Evolutionary conservation across 2,888 invertebrate genomes (phyloP), one percentile per base, ranked within the genome.

Genomic region (Nowickia ferox): DNA sequence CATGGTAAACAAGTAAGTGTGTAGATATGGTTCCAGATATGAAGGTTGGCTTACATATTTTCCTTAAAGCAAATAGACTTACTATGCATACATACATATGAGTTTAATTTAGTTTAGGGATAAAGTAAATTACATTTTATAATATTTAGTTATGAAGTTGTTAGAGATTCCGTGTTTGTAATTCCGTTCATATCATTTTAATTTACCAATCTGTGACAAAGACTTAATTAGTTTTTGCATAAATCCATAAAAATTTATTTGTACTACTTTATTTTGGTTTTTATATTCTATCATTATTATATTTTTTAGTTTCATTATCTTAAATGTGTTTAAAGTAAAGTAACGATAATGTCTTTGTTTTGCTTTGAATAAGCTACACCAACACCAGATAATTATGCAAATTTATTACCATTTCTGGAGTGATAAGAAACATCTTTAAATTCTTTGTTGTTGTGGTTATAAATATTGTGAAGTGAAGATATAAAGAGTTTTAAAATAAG

Each of bases 341-440:
- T 72, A 61, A 53, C 44, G 38, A 22, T 42, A 42, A 61, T 51
- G 42, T 11, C 19, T 77, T 68, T 53, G 66, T 38, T 55, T 63
- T 57, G 44, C 66, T 66, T 59, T 15, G 51, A 74, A 81, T 74
- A 77, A 81, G 77, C 74, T 84, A 84, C 79, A 48, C 65, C 66
- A 63, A 74, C 59, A 74, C 51, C 53, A 66, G 48, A 81, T 74
- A 63, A 81, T 85, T 85, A 81, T 85, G 84, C 30, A 84, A 84
- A 84, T 84, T 72, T 55, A 40, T 53, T 11, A n/a, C 38, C 22
- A 46, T 68, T 61, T 55, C 38, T 40, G 10, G 46, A 30, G 11
- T 76, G 79, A 84, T 83, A 83, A 83, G 79, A 77, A 69, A 77
- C 83, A 87, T 84, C 81, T 84, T 78, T 74, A 51, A 76, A 68